These are phyloP conservation scores for Creontiades dilutus DNA, from an alignment of 2,888 invertebrate genomes.

Conservation along the genomic window DNA sequence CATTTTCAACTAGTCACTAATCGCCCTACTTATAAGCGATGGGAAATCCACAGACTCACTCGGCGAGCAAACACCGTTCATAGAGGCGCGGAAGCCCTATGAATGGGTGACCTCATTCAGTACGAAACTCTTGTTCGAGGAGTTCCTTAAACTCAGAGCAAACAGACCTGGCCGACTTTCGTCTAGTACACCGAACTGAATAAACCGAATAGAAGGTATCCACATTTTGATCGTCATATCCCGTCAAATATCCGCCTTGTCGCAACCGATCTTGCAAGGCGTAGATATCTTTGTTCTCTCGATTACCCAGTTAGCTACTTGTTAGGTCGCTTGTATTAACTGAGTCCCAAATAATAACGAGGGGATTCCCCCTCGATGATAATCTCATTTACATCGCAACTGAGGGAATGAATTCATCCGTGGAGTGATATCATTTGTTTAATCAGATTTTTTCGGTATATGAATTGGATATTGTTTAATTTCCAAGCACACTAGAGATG, in stretches of 20 bases:
- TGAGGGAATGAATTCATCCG: too few relatives aligned
- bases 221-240: background rate
- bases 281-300: background rate
- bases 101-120: slow-evolving; percentile 10
- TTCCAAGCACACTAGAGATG: too few relatives aligned
- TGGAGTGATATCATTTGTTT: too few relatives aligned
- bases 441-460: too few relatives aligned
- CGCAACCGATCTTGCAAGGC: background rate
- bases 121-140: slow-evolving; percentile 19
- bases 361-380: background rate
- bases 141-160: background rate
- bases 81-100: background rate
- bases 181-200: background rate
- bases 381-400: too few relatives aligned
- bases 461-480: too few relatives aligned
- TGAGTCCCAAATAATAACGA: background rate
- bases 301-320: background rate
- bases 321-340: background rate
- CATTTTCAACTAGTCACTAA: background rate
- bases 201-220: background rate
- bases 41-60: background rate
- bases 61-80: background rate
- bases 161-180: slow-evolving; percentile 8
- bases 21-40: slow-evolving; percentile 1
- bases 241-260: background rate